Base-by-base conservation (phyloP, 2,797 vertebrate species). In the Micropoecilia bifurca region DNA sequence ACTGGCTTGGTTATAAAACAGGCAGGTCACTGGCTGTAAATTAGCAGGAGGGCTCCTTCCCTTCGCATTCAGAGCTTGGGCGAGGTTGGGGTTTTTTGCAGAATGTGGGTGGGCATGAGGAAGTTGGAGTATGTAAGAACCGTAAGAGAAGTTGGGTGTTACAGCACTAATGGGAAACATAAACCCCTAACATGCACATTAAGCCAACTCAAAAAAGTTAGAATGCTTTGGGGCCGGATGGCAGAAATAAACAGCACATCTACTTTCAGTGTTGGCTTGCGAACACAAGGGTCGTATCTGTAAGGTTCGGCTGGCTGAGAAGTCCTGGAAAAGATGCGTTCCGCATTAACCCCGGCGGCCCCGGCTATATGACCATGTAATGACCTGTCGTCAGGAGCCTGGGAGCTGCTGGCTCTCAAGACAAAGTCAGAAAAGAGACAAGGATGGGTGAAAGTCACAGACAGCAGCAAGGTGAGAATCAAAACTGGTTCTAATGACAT, bases 371-470 rank as follows among this genome's bases (percentile, higher is more conserved):
- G 90, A 93, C 90, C 91, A 88, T 94, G 87, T 91, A 91, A 93
- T 85, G 91, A 91, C 87, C 89, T 92, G 94, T 93, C 89, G 75
- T 75, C 90, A 80, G 87, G 86, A 87, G 88, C 92, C 91, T 94
- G 93, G 92, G 95, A 95, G 94, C 87, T n/a, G 36, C 66, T 57
- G 1, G 73, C 72, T 66, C 75, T 76, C 71, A 5, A 3, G 69
- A 76, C 73, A 1, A 45, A 36, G 53, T 79, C 77, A 25, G 73
- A 50, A 14, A 69, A 69, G 46, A 79, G 77, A 81, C 79, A 86
- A 90, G 77, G 83, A 25, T 30, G 76, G 76, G 55, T 25, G 30
- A 2, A 45, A 77, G 47, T 22, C 59, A 75, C 46, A 71, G 71
- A 76, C 12, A 73, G 68, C 75, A 57, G 45, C 55, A 33, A 78